Evolutionary conservation across 92 coral and sea anemone species (phyloP).

Genomic region (Porites divaricata): DNA sequence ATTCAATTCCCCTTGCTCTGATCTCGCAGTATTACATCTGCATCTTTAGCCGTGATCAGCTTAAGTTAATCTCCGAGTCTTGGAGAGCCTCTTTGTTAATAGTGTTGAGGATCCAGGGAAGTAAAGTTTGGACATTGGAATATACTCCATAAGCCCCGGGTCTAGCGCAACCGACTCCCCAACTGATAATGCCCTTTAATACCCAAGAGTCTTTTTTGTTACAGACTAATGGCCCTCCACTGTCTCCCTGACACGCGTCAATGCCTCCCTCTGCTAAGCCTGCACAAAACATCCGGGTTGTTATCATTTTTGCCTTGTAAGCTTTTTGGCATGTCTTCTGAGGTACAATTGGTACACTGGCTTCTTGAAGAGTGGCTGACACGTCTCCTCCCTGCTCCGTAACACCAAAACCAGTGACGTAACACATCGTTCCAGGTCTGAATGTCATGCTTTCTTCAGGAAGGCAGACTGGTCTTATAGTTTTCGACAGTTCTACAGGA

Average conservation of each 20-base stretch:
- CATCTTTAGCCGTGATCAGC: not conserved
- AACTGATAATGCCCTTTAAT: constrained; percentile 65
- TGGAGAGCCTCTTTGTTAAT: not conserved
- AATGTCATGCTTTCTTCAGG: constrained; percentile 51
- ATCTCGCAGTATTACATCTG: not conserved
- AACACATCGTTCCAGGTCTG: constrained; percentile 59
- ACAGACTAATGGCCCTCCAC: constrained; percentile 74
- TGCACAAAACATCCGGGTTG: constrained; percentile 70
- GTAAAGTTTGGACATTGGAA: constrained; percentile 47
- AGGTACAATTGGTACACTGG: constrained; percentile 64
- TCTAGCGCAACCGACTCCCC: constrained; percentile 78
- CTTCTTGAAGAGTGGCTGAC: constrained; percentile 62
- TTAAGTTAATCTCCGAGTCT: constrained; percentile 12
- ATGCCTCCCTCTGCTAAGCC: constrained; percentile 67
- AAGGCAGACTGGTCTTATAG: constrained; percentile 62
- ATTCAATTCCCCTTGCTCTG: not conserved
- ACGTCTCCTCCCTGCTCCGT: constrained; percentile 55
- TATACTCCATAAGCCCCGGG: constrained; percentile 73
- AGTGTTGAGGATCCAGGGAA: constrained; percentile 51
- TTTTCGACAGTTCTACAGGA: constrained; percentile 47
- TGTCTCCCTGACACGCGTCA: constrained; percentile 76
- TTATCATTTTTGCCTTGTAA: constrained; percentile 44
- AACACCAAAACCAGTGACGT: constrained; percentile 72
- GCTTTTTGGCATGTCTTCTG: constrained; percentile 53
- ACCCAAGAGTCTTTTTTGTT: constrained; percentile 55